These are phyloP conservation scores for Penaeus japonicus DNA, from an alignment of 1,140 invertebrate species.

Conservation along the genomic window DNA sequence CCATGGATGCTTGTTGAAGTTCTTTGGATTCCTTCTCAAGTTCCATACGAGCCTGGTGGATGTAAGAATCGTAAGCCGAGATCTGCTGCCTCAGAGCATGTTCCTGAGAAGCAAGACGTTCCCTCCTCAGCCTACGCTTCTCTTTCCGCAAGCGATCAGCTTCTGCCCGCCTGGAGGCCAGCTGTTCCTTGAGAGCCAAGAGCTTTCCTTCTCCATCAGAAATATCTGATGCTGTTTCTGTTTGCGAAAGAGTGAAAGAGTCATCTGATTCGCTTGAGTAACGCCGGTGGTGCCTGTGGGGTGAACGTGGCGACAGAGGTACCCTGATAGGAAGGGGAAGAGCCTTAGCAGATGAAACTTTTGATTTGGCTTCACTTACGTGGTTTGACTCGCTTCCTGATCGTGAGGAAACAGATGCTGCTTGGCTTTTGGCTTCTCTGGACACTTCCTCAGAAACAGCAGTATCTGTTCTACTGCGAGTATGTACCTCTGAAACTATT, in stretches of 20 bases:
- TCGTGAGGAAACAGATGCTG: not conserved
- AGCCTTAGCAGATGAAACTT: constrained; percentile 4
- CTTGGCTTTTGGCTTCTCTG: not conserved
- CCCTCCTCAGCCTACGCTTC: constrained; percentile 65
- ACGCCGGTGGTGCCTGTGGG: constrained; percentile 60
- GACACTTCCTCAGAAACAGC: not conserved
- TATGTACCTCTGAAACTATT: not conserved
- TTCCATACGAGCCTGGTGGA: constrained; percentile 65
- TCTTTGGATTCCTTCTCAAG: constrained; percentile 65
- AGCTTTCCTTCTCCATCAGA: constrained; percentile 69
- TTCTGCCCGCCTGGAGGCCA: constrained; percentile 66
- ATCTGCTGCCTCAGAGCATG: constrained; percentile 68
- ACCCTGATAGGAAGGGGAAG: constrained; percentile 57
- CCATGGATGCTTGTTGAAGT: constrained; percentile 59
- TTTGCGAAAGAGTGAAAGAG: constrained; percentile 67
- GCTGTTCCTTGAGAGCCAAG: constrained; percentile 67
- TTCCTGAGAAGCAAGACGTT: constrained; percentile 67
- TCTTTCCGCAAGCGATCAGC: constrained; percentile 67
- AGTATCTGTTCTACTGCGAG: not conserved
- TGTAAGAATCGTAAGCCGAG: constrained; percentile 68
- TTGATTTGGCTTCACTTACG: constrained; percentile 18
- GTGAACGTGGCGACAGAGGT: constrained; percentile 60
- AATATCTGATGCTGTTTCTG: constrained; percentile 68
- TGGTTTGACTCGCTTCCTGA: not conserved
- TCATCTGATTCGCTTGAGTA: constrained; percentile 70